phyloP scores from a whole-genome alignment of 2,797 vertebrate genomes.

The Phrynocephalus forsythii region DNA sequence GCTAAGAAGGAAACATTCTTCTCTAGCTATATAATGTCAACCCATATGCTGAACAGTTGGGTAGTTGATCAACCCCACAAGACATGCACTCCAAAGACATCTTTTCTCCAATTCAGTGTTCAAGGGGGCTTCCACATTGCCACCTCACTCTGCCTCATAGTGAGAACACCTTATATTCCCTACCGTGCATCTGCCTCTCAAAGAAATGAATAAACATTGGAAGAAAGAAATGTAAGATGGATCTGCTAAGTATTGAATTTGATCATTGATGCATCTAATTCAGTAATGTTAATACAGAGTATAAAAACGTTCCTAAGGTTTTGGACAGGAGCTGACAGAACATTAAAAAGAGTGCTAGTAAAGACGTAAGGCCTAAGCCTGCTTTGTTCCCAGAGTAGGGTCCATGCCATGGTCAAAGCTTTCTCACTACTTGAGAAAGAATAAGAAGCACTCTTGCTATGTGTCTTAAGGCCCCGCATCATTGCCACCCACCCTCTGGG shows the following conservation, averaged over 20 bases:
- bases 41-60: conserved; percentile 44
- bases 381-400: neutral
- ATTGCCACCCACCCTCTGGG: neutral
- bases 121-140: conserved; percentile 5
- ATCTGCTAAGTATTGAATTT: neutral
- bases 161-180: conserved; percentile 9
- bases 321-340: neutral
- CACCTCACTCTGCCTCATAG: neutral
- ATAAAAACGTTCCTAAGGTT: neutral
- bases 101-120: conserved; percentile 39
- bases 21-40: conserved; percentile 41
- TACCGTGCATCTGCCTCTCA: neutral
- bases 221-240: neutral
- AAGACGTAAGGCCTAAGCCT: neutral
- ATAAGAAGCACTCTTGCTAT: no score
- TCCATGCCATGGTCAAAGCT: neutral
- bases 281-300: neutral
- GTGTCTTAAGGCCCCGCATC: neutral
- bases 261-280: neutral
- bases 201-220: neutral
- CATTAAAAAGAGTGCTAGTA: neutral
- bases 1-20: conserved; percentile 51
- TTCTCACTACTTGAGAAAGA: no score
- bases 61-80: conserved; percentile 9
- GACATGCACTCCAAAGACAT: conserved; percentile 24